phyloP scores from a whole-genome alignment of 1,140 invertebrate genomes.

The Sitobion miscanthi region DNA sequence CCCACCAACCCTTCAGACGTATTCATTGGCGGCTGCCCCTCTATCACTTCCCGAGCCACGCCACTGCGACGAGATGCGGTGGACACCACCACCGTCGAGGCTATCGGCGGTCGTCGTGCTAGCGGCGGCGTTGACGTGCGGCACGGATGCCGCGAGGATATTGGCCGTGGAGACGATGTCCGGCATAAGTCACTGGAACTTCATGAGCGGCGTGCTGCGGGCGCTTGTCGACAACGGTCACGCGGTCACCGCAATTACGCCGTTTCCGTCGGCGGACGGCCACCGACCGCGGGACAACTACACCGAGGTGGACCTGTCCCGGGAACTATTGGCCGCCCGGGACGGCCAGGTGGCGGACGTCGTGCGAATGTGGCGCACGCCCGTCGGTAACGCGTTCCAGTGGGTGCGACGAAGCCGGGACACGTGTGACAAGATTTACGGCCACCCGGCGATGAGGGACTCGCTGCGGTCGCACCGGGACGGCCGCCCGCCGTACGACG shows the following conservation, averaged over 20 bases:
- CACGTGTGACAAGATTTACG: not conserved
- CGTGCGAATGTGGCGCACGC: not conserved
- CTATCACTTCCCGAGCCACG: no score
- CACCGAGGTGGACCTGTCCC: not conserved
- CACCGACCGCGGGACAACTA: constrained; percentile 61
- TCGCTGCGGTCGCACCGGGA: not conserved
- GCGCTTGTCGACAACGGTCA: constrained; percentile 72
- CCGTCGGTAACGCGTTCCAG: not conserved
- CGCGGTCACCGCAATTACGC: constrained; percentile 72
- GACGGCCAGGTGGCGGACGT: not conserved
- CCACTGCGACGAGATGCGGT: not conserved
- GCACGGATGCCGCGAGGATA: constrained; percentile 60
- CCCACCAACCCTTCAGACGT: no score
- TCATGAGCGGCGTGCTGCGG: constrained; percentile 70
- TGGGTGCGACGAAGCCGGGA: not conserved
- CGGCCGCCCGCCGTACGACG: not conserved
- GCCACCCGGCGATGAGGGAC: not conserved
- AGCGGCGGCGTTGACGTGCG: not conserved
- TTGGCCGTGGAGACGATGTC: constrained; percentile 70
- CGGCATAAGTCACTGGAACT: constrained; percentile 73
- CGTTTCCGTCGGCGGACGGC: constrained; percentile 64
- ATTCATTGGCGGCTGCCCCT: no score
- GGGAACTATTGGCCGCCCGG: not conserved
- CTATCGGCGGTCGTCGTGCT: not conserved
- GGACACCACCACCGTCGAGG: not conserved